phyloP scores from a whole-genome alignment of 2,797 vertebrate species.

The Caiman crocodilus region DNA sequence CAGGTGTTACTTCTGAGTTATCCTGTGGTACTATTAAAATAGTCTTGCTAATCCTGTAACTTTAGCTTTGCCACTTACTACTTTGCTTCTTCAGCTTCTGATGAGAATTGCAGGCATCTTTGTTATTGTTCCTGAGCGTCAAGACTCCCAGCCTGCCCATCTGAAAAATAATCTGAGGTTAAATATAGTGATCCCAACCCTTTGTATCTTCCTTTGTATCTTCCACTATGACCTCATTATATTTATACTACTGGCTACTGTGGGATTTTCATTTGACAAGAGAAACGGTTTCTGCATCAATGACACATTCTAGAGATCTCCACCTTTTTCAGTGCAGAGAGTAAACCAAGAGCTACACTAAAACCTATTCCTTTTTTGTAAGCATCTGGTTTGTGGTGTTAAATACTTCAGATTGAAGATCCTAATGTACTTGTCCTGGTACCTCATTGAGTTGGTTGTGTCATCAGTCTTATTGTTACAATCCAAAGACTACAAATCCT shows the following conservation, averaged over 20 bases:
- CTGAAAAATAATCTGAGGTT: neutral
- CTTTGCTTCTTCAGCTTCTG: neutral
- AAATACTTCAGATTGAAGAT: no score
- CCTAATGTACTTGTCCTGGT: no score
- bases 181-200: neutral
- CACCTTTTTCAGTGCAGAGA: neutral
- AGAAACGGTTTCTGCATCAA: fast-evolving
- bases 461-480: no score
- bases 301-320: neutral
- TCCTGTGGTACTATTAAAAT: neutral
- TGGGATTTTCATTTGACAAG: neutral
- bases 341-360: no score
- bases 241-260: neutral
- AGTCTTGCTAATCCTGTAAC: neutral
- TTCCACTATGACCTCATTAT: neutral
- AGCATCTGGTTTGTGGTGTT: no score
- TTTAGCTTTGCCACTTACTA: neutral
- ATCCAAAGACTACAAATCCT: no score
- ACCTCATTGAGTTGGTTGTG: no score
- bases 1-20: no score
- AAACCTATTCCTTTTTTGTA: no score
- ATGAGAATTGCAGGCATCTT: neutral
- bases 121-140: neutral
- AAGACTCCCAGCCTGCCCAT: neutral
- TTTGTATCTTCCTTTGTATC: neutral